Percentiles rank a stretch among this genome's conserved stretches.
These are phyloP conservation scores for Gobiocypris rarus DNA, from an alignment of 2,113 vertebrate species.

Conservation along the genomic window DNA sequence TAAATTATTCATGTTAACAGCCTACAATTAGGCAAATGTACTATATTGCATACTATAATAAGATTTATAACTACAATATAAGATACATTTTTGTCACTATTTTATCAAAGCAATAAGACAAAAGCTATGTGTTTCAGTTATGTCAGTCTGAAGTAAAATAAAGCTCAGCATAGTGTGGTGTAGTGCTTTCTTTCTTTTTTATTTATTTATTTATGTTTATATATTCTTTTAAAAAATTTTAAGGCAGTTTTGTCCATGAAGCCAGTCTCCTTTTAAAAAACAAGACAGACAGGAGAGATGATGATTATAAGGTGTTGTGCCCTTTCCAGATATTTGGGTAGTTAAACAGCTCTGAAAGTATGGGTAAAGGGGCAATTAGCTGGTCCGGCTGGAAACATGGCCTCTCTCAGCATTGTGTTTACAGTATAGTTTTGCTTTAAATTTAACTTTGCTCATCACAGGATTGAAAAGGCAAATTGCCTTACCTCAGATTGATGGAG, in stretches of 20 bases:
- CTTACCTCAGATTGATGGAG: constrained; percentile 64
- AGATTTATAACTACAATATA: not conserved
- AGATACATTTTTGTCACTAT: not conserved
- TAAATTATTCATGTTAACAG: not conserved
- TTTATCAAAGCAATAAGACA: not conserved
- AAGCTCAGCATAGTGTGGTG: not conserved
- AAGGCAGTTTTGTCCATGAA: not conserved
- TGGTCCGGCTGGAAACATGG: not conserved
- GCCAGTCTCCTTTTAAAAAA: not conserved
- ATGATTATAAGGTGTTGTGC: not conserved
- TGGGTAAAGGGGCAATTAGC: not conserved
- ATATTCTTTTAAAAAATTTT: too few species aligned
- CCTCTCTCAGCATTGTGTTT: not conserved
- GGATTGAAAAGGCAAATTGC: not conserved
- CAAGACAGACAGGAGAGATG: not conserved
- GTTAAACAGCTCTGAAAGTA: not conserved
- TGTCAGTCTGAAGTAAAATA: not conserved
- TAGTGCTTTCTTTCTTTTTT: not conserved
- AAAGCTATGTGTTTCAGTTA: not conserved
- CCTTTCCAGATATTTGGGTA: not conserved
- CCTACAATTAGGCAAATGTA: not conserved
- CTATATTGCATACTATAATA: too few species aligned
- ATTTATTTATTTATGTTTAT: too few species aligned
- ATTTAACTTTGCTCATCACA: constrained; percentile 35
- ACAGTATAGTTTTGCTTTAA: constrained; percentile 12